These are phyloP conservation scores for Platichthys stellatus DNA, from an alignment of 2,113 vertebrate species.

Conservation along the genomic window DNA sequence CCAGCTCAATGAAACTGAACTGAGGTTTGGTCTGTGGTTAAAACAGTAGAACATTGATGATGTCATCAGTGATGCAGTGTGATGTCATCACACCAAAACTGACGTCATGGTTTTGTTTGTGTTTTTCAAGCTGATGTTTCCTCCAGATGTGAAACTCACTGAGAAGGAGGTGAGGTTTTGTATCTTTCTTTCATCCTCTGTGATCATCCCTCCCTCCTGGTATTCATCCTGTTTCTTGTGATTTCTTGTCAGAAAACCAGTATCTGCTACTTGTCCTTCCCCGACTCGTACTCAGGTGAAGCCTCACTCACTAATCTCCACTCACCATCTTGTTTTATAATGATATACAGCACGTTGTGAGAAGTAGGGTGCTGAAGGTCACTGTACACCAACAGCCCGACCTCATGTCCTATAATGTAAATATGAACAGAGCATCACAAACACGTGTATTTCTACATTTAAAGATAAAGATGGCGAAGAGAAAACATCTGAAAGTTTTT, in stretches of 20 bases:
- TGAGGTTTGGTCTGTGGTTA: neutral
- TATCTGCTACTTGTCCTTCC: constrained; percentile 96
- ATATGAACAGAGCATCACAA: too few species aligned
- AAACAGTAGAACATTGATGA: neutral
- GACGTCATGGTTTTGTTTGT: neutral
- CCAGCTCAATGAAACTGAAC: neutral
- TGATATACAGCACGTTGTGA: too few species aligned
- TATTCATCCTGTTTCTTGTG: neutral
- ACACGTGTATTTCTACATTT: too few species aligned
- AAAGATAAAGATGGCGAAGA: too few species aligned
- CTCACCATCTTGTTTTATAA: too few species aligned
- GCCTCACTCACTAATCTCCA: too few species aligned
- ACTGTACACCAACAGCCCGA: too few species aligned
- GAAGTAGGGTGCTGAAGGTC: too few species aligned
- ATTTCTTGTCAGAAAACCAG: constrained; percentile 87
- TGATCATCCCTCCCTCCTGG: neutral
- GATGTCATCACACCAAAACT: neutral
- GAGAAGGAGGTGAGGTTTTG: constrained; percentile 90
- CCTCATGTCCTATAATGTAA: too few species aligned
- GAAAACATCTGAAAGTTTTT: too few species aligned
- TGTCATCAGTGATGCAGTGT: neutral
- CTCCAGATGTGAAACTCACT: constrained; percentile 87
- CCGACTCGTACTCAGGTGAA: constrained; percentile 97
- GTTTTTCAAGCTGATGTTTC: constrained; percentile 88
- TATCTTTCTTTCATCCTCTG: neutral